A percentile compares a stretch with the other conserved stretches of the same genome.
Evolutionary conservation across 2,113 vertebrate species (phyloP).

Genomic region (Microcebus griseorufus): DNA sequence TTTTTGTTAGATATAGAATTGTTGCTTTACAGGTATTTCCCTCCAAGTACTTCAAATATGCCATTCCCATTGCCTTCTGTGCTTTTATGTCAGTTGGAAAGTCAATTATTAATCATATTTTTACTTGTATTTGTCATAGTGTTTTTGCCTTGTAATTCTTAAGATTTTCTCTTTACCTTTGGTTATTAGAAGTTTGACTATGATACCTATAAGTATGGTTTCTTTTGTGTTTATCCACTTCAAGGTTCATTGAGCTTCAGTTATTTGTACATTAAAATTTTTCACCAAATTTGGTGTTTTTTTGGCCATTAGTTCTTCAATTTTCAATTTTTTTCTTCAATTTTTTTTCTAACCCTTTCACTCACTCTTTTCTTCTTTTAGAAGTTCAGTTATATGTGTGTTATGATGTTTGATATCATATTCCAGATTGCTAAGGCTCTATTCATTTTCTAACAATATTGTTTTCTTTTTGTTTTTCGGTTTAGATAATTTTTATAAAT

Average conservation of each 20-base stretch:
- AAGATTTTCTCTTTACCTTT: neutral
- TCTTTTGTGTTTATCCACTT: neutral
- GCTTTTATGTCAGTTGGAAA: neutral
- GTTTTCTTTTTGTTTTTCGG: neutral
- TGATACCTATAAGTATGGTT: neutral
- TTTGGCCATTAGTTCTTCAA: neutral
- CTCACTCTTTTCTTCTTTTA: neutral
- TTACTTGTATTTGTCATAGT: neutral
- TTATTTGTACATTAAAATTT: conserved; percentile 13
- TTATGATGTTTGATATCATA: neutral
- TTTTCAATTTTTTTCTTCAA: too few species aligned
- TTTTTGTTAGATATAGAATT: neutral
- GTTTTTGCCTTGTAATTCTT: neutral
- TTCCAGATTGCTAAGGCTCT: neutral
- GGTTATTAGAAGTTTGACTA: neutral
- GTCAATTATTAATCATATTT: neutral
- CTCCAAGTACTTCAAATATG: neutral
- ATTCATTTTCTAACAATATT: neutral
- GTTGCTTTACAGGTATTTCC: neutral
- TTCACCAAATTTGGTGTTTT: neutral
- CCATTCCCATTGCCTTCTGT: neutral
- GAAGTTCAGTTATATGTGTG: neutral
- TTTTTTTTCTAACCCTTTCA: neutral
- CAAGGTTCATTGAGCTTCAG: neutral
- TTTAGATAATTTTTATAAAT: neutral